Percentiles rank a stretch among this genome's conserved stretches.
Evolutionary conservation across 2,888 invertebrate species (phyloP).

Genomic region (Cryptosula pallasiana): DNA sequence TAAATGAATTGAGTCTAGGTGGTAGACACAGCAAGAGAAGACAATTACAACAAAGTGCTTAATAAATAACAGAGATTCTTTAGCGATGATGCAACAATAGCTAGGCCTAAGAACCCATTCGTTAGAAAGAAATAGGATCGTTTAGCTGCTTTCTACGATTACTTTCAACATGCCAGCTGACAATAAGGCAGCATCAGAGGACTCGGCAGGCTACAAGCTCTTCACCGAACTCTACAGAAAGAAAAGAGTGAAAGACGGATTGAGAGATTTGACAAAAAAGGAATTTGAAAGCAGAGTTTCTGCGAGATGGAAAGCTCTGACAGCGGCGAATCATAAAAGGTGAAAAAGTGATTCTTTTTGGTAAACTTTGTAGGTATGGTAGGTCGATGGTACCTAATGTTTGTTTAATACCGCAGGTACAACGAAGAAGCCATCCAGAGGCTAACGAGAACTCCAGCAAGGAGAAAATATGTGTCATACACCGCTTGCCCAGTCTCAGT

Average conservation of each 20-base stretch:
- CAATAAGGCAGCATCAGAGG: not conserved
- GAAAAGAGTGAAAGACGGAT: conserved; percentile 1
- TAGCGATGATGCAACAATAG: too few species aligned
- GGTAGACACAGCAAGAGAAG: too few species aligned
- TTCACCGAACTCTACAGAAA: not conserved
- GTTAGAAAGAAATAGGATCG: too few species aligned
- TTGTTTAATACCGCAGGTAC: not conserved
- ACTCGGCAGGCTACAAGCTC: not conserved
- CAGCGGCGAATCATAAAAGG: not conserved
- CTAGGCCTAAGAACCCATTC: too few species aligned
- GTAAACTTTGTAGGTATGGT: too few species aligned
- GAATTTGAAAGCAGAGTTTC: not conserved
- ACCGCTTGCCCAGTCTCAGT: not conserved
- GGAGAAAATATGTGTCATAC: not conserved
- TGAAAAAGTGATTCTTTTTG: too few species aligned
- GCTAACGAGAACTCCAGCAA: not conserved
- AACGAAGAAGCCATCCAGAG: not conserved
- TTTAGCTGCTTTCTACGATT: too few species aligned
- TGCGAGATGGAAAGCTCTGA: not conserved
- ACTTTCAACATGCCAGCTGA: too few species aligned
- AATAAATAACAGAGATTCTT: too few species aligned
- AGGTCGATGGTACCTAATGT: too few species aligned
- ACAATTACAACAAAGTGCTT: too few species aligned
- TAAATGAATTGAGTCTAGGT: too few species aligned
- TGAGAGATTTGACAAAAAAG: not conserved